These are phyloP conservation scores for Eulemur macaco DNA, from an alignment of 2,113 vertebrate species.

Conservation along the genomic window DNA sequence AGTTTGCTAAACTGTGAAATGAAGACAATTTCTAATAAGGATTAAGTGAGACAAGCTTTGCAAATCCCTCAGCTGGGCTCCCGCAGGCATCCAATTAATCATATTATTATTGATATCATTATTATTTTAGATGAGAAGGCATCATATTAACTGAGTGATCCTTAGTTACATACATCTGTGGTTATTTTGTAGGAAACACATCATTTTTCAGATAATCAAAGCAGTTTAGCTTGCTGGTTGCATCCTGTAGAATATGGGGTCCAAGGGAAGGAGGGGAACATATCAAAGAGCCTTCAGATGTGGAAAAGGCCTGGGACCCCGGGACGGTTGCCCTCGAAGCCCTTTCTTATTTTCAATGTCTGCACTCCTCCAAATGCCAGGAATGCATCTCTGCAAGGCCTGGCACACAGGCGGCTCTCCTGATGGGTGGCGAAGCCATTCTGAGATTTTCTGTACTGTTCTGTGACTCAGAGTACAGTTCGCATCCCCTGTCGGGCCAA, in stretches of 20 bases:
- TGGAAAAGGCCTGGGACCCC: background rate
- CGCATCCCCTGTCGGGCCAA: constrained; percentile 65
- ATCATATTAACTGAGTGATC: background rate
- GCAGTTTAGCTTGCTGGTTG: background rate
- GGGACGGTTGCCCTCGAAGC: background rate
- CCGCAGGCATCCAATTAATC: background rate
- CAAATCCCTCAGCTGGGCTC: background rate
- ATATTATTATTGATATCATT: background rate
- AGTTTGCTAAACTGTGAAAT: background rate
- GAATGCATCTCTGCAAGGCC: background rate
- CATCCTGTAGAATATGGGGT: constrained; percentile 13
- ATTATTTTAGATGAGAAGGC: background rate
- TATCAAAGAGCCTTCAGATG: constrained; percentile 61
- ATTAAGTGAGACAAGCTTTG: background rate
- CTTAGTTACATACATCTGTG: background rate
- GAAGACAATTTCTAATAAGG: background rate
- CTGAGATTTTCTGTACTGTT: constrained; percentile 31
- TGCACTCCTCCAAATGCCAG: background rate
- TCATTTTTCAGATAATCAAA: background rate
- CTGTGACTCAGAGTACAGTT: background rate
- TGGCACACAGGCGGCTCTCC: background rate
- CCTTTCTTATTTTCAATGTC: background rate
- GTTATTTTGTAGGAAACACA: background rate
- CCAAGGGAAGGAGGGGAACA: background rate
- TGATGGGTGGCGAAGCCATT: background rate